Evolutionary conservation across 2,113 vertebrate species (phyloP).

Genomic region (Tetrax tetrax): DNA sequence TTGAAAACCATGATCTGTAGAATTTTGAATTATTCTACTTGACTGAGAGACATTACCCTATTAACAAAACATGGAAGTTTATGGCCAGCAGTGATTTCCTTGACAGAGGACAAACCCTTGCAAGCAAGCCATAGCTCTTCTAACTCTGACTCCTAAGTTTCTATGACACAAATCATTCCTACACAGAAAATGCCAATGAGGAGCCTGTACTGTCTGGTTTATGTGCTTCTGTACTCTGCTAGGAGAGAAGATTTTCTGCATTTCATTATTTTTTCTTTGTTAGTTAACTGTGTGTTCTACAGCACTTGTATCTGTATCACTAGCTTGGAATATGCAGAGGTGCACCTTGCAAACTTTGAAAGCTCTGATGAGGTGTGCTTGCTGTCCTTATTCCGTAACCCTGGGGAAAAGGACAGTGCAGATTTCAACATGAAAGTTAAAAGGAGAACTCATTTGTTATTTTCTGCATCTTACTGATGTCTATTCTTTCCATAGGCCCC

Average conservation of each 20-base stretch:
- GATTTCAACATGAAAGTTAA: slow-evolving; percentile 25
- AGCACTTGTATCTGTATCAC: neutral
- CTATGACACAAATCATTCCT: neutral
- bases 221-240: neutral
- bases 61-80: neutral
- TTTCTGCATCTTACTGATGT: slow-evolving; percentile 12
- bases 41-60: neutral
- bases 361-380: neutral
- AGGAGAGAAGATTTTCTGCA: neutral
- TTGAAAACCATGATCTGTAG: neutral
- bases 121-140: neutral
- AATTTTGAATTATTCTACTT: neutral
- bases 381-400: neutral
- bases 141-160: neutral
- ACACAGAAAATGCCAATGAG: neutral
- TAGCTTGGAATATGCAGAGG: neutral
- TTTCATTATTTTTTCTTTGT: neutral
- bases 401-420: neutral
- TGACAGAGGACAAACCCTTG: neutral
- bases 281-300: neutral
- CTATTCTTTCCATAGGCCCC: neutral
- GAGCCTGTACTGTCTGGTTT: neutral
- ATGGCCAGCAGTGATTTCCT: neutral
- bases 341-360: neutral
- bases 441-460: slow-evolving; percentile 21